phyloP scores from a whole-genome alignment of 2,113 vertebrate genomes.

The Bostrychus sinensis region DNA sequence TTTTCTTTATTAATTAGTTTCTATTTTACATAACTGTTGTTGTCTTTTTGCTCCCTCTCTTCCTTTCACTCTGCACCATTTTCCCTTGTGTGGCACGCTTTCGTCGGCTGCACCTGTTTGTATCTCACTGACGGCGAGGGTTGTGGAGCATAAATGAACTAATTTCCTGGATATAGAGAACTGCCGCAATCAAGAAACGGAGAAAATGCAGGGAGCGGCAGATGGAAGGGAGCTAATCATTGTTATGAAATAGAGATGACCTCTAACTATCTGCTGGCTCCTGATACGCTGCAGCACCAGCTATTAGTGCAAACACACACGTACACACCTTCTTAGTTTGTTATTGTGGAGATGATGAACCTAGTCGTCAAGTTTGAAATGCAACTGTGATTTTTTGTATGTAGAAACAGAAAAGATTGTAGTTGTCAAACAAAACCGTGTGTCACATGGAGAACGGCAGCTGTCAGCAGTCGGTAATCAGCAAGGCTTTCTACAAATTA shows the following conservation, averaged over 20 bases:
- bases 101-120: constrained; percentile 73
- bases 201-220: constrained; percentile 70
- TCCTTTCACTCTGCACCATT: constrained; percentile 18
- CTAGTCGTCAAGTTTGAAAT: constrained; percentile 64
- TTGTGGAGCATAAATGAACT: constrained; percentile 78
- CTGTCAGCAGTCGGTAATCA: constrained; percentile 76
- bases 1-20: constrained; percentile 42
- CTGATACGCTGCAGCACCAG: constrained; percentile 51
- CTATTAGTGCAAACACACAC: constrained; percentile 26
- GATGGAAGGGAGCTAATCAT: constrained; percentile 83
- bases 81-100: constrained; percentile 28
- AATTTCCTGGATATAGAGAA: constrained; percentile 81
- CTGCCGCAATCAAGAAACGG: constrained; percentile 79
- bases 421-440: constrained; percentile 71
- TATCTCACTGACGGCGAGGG: constrained; percentile 57
- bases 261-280: constrained; percentile 74
- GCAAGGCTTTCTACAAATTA: constrained; percentile 72
- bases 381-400: constrained; percentile 37
- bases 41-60: constrained; percentile 28
- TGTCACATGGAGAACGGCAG: constrained; percentile 72
- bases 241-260: constrained; percentile 85
- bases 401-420: constrained; percentile 70
- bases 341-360: constrained; percentile 55
- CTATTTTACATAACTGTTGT: constrained; percentile 23
- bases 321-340: constrained; percentile 22